These are phyloP conservation scores for Nomada flava DNA, from an alignment of 2,888 invertebrate species.

Conservation along the genomic window DNA sequence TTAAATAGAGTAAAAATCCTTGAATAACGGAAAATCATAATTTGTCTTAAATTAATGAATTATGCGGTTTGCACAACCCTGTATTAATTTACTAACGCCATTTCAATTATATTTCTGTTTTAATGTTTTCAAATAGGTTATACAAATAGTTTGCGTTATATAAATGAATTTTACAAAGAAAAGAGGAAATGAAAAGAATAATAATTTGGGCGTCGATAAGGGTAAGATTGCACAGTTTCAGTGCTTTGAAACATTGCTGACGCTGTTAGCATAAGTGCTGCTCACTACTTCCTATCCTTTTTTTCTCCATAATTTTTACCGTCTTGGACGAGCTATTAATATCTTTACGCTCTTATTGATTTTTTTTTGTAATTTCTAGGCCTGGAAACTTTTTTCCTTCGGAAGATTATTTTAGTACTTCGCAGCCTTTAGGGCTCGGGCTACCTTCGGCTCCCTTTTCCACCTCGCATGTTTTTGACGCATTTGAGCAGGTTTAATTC, in stretches of 20 bases:
- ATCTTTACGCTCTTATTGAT: conserved; percentile 50
- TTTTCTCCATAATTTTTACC: conserved; percentile 41
- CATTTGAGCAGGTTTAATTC: neutral
- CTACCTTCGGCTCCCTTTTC: neutral
- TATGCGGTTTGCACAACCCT: too few relatives aligned
- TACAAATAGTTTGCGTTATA: too few relatives aligned
- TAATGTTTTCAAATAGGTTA: too few relatives aligned
- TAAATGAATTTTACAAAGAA: too few relatives aligned
- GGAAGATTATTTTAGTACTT: conserved; percentile 19
- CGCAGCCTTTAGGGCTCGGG: conserved; percentile 15
- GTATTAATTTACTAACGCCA: too few relatives aligned
- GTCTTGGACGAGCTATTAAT: conserved; percentile 50
- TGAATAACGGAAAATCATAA: neutral
- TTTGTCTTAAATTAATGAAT: too few relatives aligned
- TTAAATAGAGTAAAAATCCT: neutral
- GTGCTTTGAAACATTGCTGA: neutral
- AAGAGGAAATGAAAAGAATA: too few relatives aligned
- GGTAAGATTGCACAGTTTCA: too few relatives aligned
- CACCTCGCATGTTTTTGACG: neutral
- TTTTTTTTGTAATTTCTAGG: conserved; percentile 54
- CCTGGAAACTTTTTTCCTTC: conserved; percentile 40
- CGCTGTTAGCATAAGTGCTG: neutral
- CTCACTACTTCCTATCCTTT: conserved; percentile 8
- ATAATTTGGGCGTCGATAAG: too few relatives aligned
- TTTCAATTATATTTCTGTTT: too few relatives aligned